These are phyloP conservation scores for Reticulitermes lucifugus DNA, from an alignment of 2,888 invertebrate species.

Conservation along the genomic window DNA sequence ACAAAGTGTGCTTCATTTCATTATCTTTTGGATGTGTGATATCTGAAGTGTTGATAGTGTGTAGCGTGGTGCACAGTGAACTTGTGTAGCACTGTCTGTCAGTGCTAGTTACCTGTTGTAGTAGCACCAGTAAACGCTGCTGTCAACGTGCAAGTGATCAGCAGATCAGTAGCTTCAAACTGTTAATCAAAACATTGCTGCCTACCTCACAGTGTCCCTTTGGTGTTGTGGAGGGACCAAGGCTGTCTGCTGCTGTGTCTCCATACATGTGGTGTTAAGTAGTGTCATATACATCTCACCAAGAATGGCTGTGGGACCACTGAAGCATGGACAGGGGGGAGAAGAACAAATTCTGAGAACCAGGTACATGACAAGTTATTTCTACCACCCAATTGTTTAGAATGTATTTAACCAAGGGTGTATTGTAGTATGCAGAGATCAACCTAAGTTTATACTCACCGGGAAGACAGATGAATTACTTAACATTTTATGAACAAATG, in stretches of 20 bases:
- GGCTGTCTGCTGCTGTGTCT: slow-evolving; percentile 11
- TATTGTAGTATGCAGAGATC: slow-evolving; percentile 43
- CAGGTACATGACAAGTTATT: slow-evolving; percentile 16
- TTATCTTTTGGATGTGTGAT: background rate
- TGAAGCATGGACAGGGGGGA: background rate
- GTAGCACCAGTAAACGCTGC: background rate
- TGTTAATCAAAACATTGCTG: slow-evolving; percentile 22
- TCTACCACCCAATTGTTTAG: slow-evolving; percentile 37
- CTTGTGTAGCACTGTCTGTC: background rate
- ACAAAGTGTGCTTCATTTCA: background rate
- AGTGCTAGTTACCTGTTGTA: background rate
- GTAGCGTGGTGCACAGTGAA: background rate
- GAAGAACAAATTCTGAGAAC: background rate
- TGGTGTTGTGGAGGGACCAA: slow-evolving; percentile 36
- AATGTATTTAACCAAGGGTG: slow-evolving; percentile 27
- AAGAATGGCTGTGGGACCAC: slow-evolving; percentile 49
- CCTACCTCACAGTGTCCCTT: slow-evolving; percentile 18
- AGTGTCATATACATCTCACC: slow-evolving; percentile 25
- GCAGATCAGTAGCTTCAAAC: background rate
- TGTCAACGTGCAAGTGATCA: background rate
- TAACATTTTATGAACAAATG: slow-evolving; percentile 42
- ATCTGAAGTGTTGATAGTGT: background rate
- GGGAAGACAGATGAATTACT: slow-evolving; percentile 37
- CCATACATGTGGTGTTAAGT: background rate
- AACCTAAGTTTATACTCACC: slow-evolving; percentile 34